phyloP scores from a whole-genome alignment of 2,113 vertebrate genomes.

The Elephantulus edwardii region DNA sequence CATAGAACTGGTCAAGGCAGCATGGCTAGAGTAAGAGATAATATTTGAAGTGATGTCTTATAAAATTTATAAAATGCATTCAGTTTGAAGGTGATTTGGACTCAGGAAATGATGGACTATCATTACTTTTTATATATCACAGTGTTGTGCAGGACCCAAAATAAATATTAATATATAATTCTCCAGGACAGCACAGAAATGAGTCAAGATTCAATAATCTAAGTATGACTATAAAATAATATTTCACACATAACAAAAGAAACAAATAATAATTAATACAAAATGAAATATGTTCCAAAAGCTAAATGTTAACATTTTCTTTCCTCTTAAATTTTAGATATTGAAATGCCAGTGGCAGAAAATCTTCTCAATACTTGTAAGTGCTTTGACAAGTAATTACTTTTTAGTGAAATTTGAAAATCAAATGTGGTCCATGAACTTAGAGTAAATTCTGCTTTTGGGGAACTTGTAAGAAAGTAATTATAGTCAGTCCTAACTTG shows the following conservation, averaged over 20 bases:
- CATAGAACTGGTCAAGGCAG: neutral
- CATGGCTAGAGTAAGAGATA: neutral
- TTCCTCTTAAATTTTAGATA: conserved; percentile 74
- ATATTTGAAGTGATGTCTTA: neutral
- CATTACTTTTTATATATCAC: neutral
- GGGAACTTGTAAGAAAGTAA: neutral
- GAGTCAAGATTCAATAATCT: conserved; percentile 11
- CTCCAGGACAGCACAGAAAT: neutral
- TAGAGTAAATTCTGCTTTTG: conserved; percentile 1
- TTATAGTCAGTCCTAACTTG: neutral
- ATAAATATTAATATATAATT: conserved; percentile 17
- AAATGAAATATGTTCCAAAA: conserved; percentile 34
- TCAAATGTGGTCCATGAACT: neutral
- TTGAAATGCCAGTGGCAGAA: conserved; percentile 77
- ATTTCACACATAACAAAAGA: neutral
- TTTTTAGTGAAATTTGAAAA: conserved; percentile 1
- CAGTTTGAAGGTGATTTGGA: neutral
- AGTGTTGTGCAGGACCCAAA: conserved; percentile 1
- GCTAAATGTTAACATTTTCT: conserved; percentile 52
- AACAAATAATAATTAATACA: conserved; percentile 6
- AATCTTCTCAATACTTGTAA: conserved; percentile 85
- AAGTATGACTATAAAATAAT: neutral
- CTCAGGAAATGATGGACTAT: neutral
- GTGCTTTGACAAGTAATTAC: conserved; percentile 56
- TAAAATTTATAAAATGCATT: neutral